A percentile compares a stretch with the other conserved stretches of the same genome.
These are phyloP conservation scores for Thalassoma bifasciatum DNA, from an alignment of 2,113 vertebrate species.

Conservation along the genomic window DNA sequence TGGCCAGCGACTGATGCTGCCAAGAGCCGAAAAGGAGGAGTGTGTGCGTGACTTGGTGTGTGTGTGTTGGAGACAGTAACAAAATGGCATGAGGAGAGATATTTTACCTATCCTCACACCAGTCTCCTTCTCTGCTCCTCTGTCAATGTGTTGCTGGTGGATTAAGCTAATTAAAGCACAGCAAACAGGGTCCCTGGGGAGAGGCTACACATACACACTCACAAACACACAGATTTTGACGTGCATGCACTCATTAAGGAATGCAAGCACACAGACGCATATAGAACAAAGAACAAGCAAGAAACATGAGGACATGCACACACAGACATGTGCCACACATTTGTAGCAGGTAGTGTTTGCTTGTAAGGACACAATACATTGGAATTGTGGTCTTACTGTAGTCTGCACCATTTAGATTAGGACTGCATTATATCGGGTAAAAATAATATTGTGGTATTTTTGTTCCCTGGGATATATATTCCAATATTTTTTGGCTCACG, in stretches of 20 bases:
- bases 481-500: no score
- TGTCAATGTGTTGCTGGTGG: slow-evolving; percentile 71
- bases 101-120: slow-evolving; percentile 49
- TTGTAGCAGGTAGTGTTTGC: slow-evolving; percentile 1
- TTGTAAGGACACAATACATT: slow-evolving; percentile 9
- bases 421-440: no score
- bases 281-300: slow-evolving; percentile 39
- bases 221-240: slow-evolving; percentile 9
- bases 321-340: slow-evolving; percentile 3
- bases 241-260: slow-evolving; percentile 49
- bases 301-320: slow-evolving; percentile 33
- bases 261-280: slow-evolving; percentile 43
- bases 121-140: slow-evolving; percentile 50
- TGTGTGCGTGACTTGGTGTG: slow-evolving; percentile 10
- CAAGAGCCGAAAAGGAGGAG: slow-evolving; percentile 57
- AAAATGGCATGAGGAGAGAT: slow-evolving; percentile 56
- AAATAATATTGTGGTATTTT: no score
- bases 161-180: slow-evolving; percentile 81
- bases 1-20: slow-evolving; percentile 53
- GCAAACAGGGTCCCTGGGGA: slow-evolving; percentile 68
- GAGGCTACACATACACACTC: slow-evolving; percentile 19
- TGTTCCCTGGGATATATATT: no score
- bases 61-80: slow-evolving; percentile 14
- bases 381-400: not conserved
- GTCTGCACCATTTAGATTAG: slow-evolving; percentile 24